Evolutionary conservation across 2,797 vertebrate species (phyloP).

Genomic region (Alca torda): DNA sequence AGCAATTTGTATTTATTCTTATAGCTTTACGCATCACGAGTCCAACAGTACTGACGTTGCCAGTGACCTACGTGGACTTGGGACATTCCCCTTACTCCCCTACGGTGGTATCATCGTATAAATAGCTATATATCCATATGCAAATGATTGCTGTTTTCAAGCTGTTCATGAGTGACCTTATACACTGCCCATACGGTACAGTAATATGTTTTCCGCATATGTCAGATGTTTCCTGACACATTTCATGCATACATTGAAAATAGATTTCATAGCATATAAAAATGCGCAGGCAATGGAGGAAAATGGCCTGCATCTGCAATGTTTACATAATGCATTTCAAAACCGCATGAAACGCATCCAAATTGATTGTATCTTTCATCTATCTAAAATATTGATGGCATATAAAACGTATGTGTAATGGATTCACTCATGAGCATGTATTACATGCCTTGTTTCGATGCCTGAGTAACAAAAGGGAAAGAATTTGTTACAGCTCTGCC

Average conservation of each 20-base stretch:
- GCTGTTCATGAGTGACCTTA: conserved; percentile 26
- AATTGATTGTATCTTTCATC: neutral
- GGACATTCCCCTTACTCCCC: neutral
- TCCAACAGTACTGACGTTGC: neutral
- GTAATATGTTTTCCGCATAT: conserved; percentile 46
- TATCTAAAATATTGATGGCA: neutral
- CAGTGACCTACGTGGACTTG: neutral
- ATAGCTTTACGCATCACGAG: neutral
- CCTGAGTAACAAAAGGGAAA: neutral
- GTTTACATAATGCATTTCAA: neutral
- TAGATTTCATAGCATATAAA: neutral
- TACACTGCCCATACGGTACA: conserved; percentile 15
- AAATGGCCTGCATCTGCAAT: neutral
- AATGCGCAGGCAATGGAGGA: neutral
- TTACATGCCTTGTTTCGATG: neutral
- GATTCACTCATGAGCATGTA: neutral
- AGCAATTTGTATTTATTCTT: neutral
- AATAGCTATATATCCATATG: conserved; percentile 8
- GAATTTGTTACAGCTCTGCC: neutral
- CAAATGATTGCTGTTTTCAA: conserved; percentile 51
- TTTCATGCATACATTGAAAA: conserved; percentile 25
- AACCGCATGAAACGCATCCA: neutral
- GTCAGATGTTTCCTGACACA: conserved; percentile 44
- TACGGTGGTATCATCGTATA: neutral
- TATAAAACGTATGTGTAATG: neutral